A percentile compares a stretch with the other conserved stretches of the same genome.
These are phyloP conservation scores for Lepisosteus osseus DNA, from an alignment of 2,113 vertebrate genomes.

Conservation along the genomic window DNA sequence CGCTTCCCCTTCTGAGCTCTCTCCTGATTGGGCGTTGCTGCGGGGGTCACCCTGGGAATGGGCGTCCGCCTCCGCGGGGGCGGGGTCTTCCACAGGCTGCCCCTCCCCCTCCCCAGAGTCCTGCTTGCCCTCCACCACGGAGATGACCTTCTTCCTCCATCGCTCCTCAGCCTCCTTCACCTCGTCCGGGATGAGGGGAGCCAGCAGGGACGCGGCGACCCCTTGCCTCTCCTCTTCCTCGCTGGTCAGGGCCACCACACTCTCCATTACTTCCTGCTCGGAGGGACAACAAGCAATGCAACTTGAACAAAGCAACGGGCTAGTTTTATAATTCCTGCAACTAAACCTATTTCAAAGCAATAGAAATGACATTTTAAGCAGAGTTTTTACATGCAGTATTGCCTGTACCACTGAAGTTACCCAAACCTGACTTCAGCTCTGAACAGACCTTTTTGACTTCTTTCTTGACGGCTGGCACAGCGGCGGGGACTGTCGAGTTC, in stretches of 20 bases:
- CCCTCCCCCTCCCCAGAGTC: constrained; percentile 62
- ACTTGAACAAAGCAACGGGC: too few species aligned
- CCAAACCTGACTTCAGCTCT: too few species aligned
- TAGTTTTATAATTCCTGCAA: too few species aligned
- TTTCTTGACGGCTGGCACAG: constrained; percentile 27
- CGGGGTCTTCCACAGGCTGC: constrained; percentile 22
- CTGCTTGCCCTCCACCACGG: constrained; percentile 67
- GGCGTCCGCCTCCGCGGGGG: constrained; percentile 51
- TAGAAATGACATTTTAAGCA: too few species aligned
- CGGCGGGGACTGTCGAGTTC: constrained; percentile 7
- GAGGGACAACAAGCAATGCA: not conserved
- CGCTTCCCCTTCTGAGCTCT: constrained; percentile 68
- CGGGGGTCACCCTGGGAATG: constrained; percentile 67
- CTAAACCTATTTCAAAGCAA: too few species aligned
- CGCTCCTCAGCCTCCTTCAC: constrained; percentile 93
- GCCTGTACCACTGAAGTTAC: too few species aligned
- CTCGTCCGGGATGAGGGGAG: constrained; percentile 82
- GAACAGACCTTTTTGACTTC: constrained; percentile 46
- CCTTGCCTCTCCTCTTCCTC: constrained; percentile 86
- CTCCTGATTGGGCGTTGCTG: constrained; percentile 70
- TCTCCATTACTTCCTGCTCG: constrained; percentile 89
- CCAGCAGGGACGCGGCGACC: constrained; percentile 86
- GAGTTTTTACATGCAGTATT: too few species aligned
- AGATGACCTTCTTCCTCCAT: constrained; percentile 87
- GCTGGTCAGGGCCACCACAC: constrained; percentile 84